Base-by-base conservation (phyloP, 2,797 vertebrate species). In the Melanotaenia parkinsoni region DNA sequence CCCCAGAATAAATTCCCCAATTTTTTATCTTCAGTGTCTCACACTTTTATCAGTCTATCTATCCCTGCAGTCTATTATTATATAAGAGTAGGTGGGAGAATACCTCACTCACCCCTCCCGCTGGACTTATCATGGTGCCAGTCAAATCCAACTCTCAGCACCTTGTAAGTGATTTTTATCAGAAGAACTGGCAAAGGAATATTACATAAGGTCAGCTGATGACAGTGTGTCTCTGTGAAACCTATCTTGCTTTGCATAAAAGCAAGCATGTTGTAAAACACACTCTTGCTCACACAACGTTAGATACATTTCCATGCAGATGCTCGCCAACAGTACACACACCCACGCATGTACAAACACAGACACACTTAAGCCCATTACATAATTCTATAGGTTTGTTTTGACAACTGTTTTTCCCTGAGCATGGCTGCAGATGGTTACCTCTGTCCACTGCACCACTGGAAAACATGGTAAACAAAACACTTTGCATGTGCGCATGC, bases 121-220 rank as follows among this genome's bases (percentile, higher is more conserved):
- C 84, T 74, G 63, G 84, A 82, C 66, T 64, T 60, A 58, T 63
- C 37, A 61, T 62, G 38, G 69, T 89, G 87, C 84, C 83, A 89
- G 90, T 92, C 90, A 89, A 84, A 91, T 91, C 88, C 80, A 76
- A 87, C 88, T 89, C 86, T 85, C 76, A 11, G 83, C 79, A 83
- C 87, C 87, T 86, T 92, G 84, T 82, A 78, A 83, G 71, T 72
- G 24, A 62, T 88, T 90, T 87, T 83, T 82, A 90, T 87, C 84
- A 68, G 82, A 79, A 66, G 66, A 86, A 80, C 76, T 72, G 70
- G 83, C 82, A 81, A 82, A 86, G 79, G 81, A 80, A 84, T 86
- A 81, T 94, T 94, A 91, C 85, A 87, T 93, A 93, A 94, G 84
- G 90, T 89, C 80, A 86, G 76, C 84, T 89, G 85, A 90, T 85